These are phyloP conservation scores for Andrena bucephala DNA, from an alignment of 2,888 invertebrate species.

Conservation along the genomic window DNA sequence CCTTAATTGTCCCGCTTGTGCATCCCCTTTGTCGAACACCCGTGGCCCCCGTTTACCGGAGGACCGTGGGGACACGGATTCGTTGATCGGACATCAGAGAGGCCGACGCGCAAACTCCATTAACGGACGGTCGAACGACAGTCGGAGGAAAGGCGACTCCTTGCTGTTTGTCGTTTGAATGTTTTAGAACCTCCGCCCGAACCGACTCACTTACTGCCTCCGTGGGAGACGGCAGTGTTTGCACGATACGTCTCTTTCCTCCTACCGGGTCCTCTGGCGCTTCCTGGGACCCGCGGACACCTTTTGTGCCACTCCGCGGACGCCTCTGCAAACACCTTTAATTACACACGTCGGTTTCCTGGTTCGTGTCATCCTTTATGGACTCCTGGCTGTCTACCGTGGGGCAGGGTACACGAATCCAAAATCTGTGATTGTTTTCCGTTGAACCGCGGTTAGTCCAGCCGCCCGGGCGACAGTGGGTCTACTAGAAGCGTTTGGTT, in stretches of 20 bases:
- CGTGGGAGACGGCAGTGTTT: slow-evolving; percentile 78
- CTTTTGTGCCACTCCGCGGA: slow-evolving; percentile 71
- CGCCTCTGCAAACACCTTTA: slow-evolving; percentile 71
- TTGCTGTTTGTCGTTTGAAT: slow-evolving; percentile 84
- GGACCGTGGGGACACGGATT: slow-evolving; percentile 40
- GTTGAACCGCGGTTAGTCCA: not conserved
- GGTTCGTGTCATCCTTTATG: slow-evolving; percentile 5
- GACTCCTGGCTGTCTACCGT: slow-evolving; percentile 33
- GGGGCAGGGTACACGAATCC: not conserved
- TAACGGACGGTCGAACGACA: slow-evolving; percentile 81
- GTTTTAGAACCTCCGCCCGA: slow-evolving; percentile 83
- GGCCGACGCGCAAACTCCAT: slow-evolving; percentile 84
- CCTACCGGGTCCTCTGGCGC: slow-evolving; percentile 51
- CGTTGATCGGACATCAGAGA: slow-evolving; percentile 82
- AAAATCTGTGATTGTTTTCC: slow-evolving; percentile 1
- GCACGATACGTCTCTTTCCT: slow-evolving; percentile 61
- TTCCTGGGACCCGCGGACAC: slow-evolving; percentile 67
- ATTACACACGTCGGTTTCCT: slow-evolving; percentile 62
- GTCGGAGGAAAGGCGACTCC: slow-evolving; percentile 70
- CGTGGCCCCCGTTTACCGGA: slow-evolving; percentile 28
- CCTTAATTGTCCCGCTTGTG: slow-evolving; percentile 32
- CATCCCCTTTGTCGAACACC: slow-evolving; percentile 8
- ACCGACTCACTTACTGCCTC: slow-evolving; percentile 84
- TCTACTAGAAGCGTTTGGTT: not conserved
- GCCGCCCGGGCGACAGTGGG: not conserved